Base-by-base conservation (phyloP, 1,140 invertebrate genomes). In the Lepeophtheirus salmonis region DNA sequence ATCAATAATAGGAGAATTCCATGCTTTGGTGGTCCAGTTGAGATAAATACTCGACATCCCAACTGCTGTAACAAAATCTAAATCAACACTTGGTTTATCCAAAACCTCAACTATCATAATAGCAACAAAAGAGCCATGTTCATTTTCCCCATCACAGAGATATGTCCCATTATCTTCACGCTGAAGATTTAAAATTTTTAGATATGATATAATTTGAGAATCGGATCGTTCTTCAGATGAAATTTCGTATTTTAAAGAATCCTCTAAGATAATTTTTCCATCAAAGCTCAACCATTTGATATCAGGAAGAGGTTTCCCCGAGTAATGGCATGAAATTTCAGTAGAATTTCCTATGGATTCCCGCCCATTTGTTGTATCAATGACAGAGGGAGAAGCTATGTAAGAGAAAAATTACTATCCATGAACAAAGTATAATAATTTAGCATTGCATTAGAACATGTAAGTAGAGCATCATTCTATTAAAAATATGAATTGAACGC, bases 11-110 rank as follows among this genome's bases (percentile, higher is more conserved):
- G 80, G 78, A 50, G 78, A 78, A 67, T 88, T 87, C 62, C 83
- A 83, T 61, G 83, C 77, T 56, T 80, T 77, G 0, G 85, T 72
- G 0, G 84, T 87, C 84, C 84, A 89, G 69, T 87, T 87, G 0
- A 87, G 66, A 68, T 78, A 89, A 51, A 89, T 79, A 68, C 80
- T 79, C 13, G 75, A 74, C 13, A 78, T 77, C 21, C 82, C 83
- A 3, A 88, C 81, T 0, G 82, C 78, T 69, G 83, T 84, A 1
- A 83, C 78, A 56, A 78, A 79, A 67, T 84, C 80, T 60, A 86
- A 78, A 55, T 73, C 76, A 0, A 86, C 75, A 67, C 79, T 76
- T 2, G 85, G 84, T 63, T 76, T 75, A 64, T 83, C 82, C 65
- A 79, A 73, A 1, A 84, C 59, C 14, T 21, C n/a, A 2, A n/a